Conservation (phyloP, 2,888 invertebrate genomes). For the Biston betularia region DNA sequence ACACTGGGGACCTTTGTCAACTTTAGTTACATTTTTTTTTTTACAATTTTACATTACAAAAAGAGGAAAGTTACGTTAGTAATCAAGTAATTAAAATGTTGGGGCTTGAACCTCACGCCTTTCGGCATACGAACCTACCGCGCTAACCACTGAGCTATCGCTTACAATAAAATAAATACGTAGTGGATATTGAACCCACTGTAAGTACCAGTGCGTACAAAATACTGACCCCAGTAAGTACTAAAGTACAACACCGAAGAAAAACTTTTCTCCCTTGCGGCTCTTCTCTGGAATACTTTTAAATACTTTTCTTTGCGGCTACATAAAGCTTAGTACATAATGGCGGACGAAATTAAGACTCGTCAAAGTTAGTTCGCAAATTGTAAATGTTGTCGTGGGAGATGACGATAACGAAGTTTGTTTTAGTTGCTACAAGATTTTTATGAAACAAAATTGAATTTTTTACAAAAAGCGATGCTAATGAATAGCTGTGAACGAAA, state of each 20-base stretch:
- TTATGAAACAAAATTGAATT: slow-evolving; percentile 22
- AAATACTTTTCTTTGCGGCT: slow-evolving; percentile 54
- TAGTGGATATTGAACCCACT: slow-evolving; percentile 11
- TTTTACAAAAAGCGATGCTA: slow-evolving; percentile 3
- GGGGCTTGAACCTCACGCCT: too few species aligned
- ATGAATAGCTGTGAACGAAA: slow-evolving; percentile 8
- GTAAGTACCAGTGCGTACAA: slow-evolving; percentile 39
- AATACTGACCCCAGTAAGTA: slow-evolving; percentile 49
- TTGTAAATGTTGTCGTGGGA: slow-evolving; percentile 53
- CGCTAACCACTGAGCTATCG: too few species aligned
- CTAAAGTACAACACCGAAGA: slow-evolving; percentile 42
- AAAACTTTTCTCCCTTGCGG: slow-evolving; percentile 48
- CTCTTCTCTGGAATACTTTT: slow-evolving; percentile 49
- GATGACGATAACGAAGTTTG: slow-evolving; percentile 39
- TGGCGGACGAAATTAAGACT: slow-evolving; percentile 45
- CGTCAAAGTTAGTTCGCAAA: slow-evolving; percentile 57
- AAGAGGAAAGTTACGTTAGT: too few species aligned
- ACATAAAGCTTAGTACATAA: slow-evolving; percentile 60
- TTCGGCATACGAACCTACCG: too few species aligned
- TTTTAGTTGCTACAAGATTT: slow-evolving; percentile 21
- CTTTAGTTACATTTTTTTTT: too few species aligned
- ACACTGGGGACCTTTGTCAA: too few species aligned
- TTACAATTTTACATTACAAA: too few species aligned
- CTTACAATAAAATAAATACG: not conserved
- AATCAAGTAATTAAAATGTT: too few species aligned